Evolutionary conservation across 2,113 vertebrate species (phyloP), one percentile per base, ranked within the genome.

Genomic region (Cervus canadensis): DNA sequence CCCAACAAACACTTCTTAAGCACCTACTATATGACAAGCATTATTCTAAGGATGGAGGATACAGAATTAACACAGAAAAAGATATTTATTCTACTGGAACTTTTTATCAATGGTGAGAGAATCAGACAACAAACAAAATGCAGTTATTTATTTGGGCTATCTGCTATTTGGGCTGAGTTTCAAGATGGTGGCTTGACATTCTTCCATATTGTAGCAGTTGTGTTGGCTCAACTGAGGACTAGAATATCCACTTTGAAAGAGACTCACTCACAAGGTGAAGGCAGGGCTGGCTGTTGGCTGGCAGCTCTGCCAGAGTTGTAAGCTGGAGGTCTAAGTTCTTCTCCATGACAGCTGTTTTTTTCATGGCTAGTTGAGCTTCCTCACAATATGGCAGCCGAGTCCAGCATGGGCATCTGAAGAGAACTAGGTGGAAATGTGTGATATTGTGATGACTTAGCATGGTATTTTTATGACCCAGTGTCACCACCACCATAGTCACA

Each of bases 21-120:
- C 1, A 33, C 30, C 7, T 43, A 6, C 7, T 16, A 3, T 15
- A 17, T 1, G 2, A 2, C 2, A 15, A 16, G n/a, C 23, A 26
- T 25, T 45, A 2, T 48, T 45, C 25, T 48, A 52, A 5, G 45
- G 10, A 10, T 17, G 17, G 33, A 6, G 28, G 15, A 14, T 23
- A 25, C 10, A 50, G 25, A 5, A 56, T 7, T 2, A 50, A 64
- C 28, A 48, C 17, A 40, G 33, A 25, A 40, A 40, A 40, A 89
- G 25, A 1, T 7, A 12, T 26, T 56, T 78, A 11, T n/a, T 64
- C 11, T 62, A 3, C 64, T 56, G 5, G 50, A 60, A 23, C 21
- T 60, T 40, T 14, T 84, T 84, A 4, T 45, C 64, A 15, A 30
- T 25, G 11, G 2, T n/a, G 21, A 12, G 33, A 21, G 54, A 54